Evolutionary conservation across 2,888 invertebrate species (phyloP).

Genomic region (Dryococelus australis): DNA sequence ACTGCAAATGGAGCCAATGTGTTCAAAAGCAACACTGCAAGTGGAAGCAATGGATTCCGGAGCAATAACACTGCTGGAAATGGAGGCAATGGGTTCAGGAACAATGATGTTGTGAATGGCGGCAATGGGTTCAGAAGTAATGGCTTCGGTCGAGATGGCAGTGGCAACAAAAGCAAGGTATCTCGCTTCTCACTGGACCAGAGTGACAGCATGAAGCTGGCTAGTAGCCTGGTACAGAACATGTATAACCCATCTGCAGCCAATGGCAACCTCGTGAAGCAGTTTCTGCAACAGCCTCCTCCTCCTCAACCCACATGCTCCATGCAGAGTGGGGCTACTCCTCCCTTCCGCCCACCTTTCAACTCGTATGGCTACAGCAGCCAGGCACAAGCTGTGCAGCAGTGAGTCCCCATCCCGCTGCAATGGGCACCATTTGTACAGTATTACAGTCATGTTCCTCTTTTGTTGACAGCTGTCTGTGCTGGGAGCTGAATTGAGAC

Average conservation of each 20-base stretch:
- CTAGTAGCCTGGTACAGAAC: conserved; percentile 28
- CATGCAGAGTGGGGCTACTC: conserved; percentile 40
- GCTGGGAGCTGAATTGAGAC: background rate
- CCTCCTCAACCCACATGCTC: conserved; percentile 34
- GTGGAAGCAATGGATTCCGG: too few species aligned
- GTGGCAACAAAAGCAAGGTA: conserved; percentile 24
- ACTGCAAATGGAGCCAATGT: too few species aligned
- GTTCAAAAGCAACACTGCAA: too few species aligned
- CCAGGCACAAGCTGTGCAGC: conserved; percentile 20
- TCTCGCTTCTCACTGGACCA: conserved; percentile 35
- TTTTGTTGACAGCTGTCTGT: background rate
- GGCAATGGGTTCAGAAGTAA: background rate
- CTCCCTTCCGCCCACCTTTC: conserved; percentile 33
- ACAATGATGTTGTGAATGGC: too few species aligned
- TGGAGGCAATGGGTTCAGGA: too few species aligned
- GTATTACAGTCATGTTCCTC: background rate
- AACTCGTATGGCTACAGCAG: background rate
- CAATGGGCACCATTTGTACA: background rate
- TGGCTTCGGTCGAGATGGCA: background rate
- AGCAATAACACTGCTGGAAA: too few species aligned
- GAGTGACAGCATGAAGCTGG: conserved; percentile 33
- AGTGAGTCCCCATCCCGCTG: background rate
- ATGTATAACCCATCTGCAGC: conserved; percentile 58
- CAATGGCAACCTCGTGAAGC: conserved; percentile 58
- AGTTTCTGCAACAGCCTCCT: conserved; percentile 34